Evolutionary conservation across 2,888 invertebrate species (phyloP).

Genomic region (Branchipolynoe longqiensis): DNA sequence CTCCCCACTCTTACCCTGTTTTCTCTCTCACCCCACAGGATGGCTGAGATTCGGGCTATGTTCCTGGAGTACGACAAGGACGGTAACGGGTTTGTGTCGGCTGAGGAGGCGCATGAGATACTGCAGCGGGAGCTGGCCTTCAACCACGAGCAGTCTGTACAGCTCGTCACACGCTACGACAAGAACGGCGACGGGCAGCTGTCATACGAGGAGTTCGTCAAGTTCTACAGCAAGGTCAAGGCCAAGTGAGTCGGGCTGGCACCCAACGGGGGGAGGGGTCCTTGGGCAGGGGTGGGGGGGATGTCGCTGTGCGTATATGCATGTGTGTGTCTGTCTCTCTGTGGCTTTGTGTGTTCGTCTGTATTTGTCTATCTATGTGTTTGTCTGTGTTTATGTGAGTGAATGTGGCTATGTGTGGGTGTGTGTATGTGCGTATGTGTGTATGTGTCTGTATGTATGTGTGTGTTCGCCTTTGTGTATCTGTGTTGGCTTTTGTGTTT

Average conservation of each 20-base stretch:
- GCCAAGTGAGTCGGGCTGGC: slow-evolving; percentile 64
- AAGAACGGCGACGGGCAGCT: slow-evolving; percentile 66
- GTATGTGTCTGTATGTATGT: too few species aligned
- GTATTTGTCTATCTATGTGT: too few species aligned
- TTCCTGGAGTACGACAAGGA: slow-evolving; percentile 65
- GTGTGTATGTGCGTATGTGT: too few species aligned
- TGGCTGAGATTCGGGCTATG: slow-evolving; percentile 64
- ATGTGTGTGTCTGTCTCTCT: too few species aligned
- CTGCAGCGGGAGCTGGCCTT: slow-evolving; percentile 65
- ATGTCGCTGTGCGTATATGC: too few species aligned
- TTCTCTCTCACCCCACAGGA: slow-evolving; percentile 38
- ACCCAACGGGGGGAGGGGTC: too few species aligned
- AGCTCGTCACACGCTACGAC: slow-evolving; percentile 65
- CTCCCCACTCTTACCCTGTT: background rate
- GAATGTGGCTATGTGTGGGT: too few species aligned
- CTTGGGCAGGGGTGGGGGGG: too few species aligned
- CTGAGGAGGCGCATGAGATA: slow-evolving; percentile 66
- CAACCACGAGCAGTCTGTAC: slow-evolving; percentile 62
- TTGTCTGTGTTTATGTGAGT: too few species aligned
- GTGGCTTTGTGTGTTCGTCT: too few species aligned
- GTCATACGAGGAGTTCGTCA: slow-evolving; percentile 65
- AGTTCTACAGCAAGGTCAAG: slow-evolving; percentile 65
- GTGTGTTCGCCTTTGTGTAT: too few species aligned
- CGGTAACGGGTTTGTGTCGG: slow-evolving; percentile 65
- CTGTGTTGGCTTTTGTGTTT: too few species aligned